A percentile compares a stretch with the other conserved stretches of the same genome.
phyloP scores from a whole-genome alignment of 2,797 vertebrate species.

The Sarcophilus harrisii region DNA sequence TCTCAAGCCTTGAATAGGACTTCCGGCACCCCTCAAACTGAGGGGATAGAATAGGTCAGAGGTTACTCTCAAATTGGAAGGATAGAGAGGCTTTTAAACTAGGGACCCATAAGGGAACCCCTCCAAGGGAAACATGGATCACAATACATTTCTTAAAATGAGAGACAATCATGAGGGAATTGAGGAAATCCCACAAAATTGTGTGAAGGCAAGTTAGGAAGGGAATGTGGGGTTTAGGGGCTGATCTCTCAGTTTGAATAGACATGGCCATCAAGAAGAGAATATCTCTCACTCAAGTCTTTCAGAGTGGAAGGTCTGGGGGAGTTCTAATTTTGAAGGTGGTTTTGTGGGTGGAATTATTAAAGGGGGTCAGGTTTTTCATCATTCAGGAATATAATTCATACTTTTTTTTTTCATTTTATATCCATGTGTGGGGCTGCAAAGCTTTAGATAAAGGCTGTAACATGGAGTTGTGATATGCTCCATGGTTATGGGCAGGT shows the following conservation, averaged over 20 bases:
- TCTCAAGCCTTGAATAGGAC: constrained; percentile 98
- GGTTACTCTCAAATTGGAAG: constrained; percentile 7
- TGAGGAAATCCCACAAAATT: background rate
- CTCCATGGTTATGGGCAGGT: background rate
- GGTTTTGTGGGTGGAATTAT: background rate
- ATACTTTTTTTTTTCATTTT: background rate
- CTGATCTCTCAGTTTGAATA: no score
- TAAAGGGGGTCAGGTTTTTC: background rate
- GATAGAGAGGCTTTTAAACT: constrained; percentile 13
- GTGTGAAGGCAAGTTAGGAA: background rate
- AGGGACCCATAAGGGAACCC: background rate
- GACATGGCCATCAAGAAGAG: background rate
- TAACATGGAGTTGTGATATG: background rate
- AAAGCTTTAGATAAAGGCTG: background rate
- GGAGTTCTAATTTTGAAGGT: background rate
- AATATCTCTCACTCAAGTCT: background rate
- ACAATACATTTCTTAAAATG: constrained; percentile 18
- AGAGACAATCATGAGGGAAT: background rate
- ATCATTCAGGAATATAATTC: background rate
- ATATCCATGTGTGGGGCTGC: background rate
- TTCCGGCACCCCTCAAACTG: constrained; percentile 99
- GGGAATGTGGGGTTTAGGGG: background rate
- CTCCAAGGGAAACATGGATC: background rate
- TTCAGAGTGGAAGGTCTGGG: background rate
- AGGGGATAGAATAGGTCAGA: background rate